phyloP scores from a whole-genome alignment of 1,140 invertebrate genomes.

The Polypedilum pembai region DNA sequence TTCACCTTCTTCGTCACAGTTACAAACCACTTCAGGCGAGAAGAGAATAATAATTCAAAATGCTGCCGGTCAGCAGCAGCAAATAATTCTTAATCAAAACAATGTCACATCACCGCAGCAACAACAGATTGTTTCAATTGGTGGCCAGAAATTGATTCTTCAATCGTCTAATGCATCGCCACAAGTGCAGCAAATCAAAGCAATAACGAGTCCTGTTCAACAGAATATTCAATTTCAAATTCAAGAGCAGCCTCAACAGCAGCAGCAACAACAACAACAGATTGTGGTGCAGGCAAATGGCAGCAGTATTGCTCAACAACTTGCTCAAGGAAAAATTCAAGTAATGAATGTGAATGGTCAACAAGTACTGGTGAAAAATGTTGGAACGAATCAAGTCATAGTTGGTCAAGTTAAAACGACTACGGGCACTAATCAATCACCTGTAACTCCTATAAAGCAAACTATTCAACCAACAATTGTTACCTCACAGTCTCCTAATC shows the following conservation, averaged over 20 bases:
- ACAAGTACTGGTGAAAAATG: slow-evolving; percentile 66
- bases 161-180: slow-evolving; percentile 33
- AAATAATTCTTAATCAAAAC: slow-evolving; percentile 29
- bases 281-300: slow-evolving; percentile 66
- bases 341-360: slow-evolving; percentile 76
- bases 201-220: slow-evolving; percentile 40
- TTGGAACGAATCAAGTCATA: slow-evolving; percentile 55
- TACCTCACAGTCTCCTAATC: slow-evolving; percentile 32
- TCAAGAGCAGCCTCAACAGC: slow-evolving; percentile 35
- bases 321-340: slow-evolving; percentile 69
- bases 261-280: slow-evolving; percentile 45
- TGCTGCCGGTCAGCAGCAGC: slow-evolving; percentile 32
- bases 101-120: slow-evolving; percentile 41
- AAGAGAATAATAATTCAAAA: slow-evolving; percentile 7
- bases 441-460: slow-evolving; percentile 30
- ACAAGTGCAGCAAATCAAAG: slow-evolving; percentile 33
- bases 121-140: slow-evolving; percentile 34
- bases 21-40: background rate
- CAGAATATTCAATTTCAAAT: slow-evolving; percentile 33
- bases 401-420: slow-evolving; percentile 32
- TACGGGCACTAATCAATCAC: slow-evolving; percentile 35
- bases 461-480: slow-evolving; percentile 31
- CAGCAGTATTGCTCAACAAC: slow-evolving; percentile 57
- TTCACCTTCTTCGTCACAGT: slow-evolving; percentile 29
- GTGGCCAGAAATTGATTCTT: slow-evolving; percentile 32